Percentiles rank a stretch among this genome's conserved stretches.
phyloP scores from a whole-genome alignment of 2,888 invertebrate species.

The Neocrepidodera transversa region DNA sequence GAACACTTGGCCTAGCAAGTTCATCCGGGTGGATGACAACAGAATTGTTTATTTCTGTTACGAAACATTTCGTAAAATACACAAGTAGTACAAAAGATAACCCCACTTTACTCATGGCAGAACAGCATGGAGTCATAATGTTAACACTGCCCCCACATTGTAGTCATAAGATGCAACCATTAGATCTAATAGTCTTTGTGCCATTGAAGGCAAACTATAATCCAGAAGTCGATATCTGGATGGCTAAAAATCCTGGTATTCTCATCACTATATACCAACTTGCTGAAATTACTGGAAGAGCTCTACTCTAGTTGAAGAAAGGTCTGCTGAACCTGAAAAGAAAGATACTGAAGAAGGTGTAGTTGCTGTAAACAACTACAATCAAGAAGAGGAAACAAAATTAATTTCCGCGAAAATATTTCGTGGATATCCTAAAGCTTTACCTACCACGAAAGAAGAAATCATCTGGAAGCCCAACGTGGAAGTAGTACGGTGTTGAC shows the following conservation, averaged over 20 bases:
- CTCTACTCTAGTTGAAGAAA: background rate
- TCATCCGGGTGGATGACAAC: background rate
- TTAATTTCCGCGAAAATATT: slow-evolving; percentile 9
- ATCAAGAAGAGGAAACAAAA: too few species aligned
- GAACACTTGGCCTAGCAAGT: slow-evolving; percentile 1
- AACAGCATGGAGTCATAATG: slow-evolving; percentile 2
- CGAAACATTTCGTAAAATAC: background rate
- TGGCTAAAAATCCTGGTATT: background rate
- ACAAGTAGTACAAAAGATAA: background rate
- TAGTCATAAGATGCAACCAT: too few species aligned
- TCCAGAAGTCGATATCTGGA: background rate
- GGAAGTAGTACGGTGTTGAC: background rate
- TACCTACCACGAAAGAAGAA: slow-evolving; percentile 20
- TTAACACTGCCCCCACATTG: slow-evolving; percentile 1
- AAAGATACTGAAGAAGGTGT: background rate
- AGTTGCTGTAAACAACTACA: background rate
- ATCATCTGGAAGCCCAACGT: slow-evolving; percentile 6
- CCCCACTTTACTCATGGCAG: slow-evolving; percentile 1
- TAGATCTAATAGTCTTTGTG: background rate
- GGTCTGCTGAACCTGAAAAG: background rate
- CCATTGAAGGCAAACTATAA: slow-evolving; percentile 7
- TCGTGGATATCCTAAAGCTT: slow-evolving; percentile 16
- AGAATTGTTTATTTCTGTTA: background rate
- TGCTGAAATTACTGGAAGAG: slow-evolving; percentile 20
- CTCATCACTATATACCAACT: too few species aligned